A percentile compares a stretch with the other conserved stretches of the same genome.
Conservation (phyloP, 2,888 invertebrate species). For the Zaprionus lineosus region DNA sequence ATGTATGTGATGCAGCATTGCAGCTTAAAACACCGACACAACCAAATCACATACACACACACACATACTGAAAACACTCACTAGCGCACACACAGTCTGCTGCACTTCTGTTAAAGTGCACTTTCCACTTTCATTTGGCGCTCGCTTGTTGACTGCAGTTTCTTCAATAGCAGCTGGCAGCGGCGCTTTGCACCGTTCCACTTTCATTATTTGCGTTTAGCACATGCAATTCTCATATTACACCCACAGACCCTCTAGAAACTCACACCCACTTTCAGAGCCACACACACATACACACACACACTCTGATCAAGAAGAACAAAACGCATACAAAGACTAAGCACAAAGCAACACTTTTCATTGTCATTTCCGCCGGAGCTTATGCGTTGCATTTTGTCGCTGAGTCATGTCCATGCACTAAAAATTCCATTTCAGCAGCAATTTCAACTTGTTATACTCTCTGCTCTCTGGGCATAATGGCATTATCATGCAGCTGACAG, state of each 20-base stretch:
- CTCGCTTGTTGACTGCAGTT: slow-evolving; percentile 71
- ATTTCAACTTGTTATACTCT: slow-evolving; percentile 54
- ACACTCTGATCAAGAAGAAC: not conserved
- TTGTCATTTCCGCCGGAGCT: slow-evolving; percentile 61
- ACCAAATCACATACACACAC: not conserved
- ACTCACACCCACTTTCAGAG: slow-evolving; percentile 4
- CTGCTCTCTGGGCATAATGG: slow-evolving; percentile 41
- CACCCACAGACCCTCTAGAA: too few species aligned
- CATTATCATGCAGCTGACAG: slow-evolving; percentile 43
- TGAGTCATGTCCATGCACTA: slow-evolving; percentile 72
- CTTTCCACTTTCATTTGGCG: slow-evolving; percentile 73
- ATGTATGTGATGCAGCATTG: slow-evolving; percentile 48
- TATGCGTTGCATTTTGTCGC: slow-evolving; percentile 51
- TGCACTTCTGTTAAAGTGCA: slow-evolving; percentile 60
- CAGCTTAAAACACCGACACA: slow-evolving; percentile 24
- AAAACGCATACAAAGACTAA: too few species aligned
- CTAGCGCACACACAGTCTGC: not conserved
- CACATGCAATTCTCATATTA: slow-evolving; percentile 59
- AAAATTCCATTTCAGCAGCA: slow-evolving; percentile 71
- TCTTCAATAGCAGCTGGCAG: not conserved
- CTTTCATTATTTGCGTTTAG: slow-evolving; percentile 72
- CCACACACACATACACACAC: slow-evolving; percentile 3
- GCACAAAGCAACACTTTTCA: slow-evolving; percentile 49
- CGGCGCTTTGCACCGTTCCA: slow-evolving; percentile 20
- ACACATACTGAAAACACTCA: slow-evolving; percentile 6